Conservation (phyloP, 2,113 vertebrate species). For the Epinephelus lanceolatus region DNA sequence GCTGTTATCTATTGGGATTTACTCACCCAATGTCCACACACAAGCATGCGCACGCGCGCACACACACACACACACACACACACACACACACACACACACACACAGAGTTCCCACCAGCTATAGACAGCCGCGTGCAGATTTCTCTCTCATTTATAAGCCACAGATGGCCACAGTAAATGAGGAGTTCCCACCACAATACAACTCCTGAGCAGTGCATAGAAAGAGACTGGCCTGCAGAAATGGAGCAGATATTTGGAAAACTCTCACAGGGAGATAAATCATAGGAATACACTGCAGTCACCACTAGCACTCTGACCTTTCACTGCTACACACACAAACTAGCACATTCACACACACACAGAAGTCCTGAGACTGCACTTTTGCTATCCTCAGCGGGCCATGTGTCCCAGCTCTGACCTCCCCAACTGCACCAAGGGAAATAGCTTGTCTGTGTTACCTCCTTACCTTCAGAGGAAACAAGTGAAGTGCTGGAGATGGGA, state of each 20-base stretch:
- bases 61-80: neutral
- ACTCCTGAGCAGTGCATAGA: constrained; percentile 19
- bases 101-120: neutral
- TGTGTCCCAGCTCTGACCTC: constrained; percentile 74
- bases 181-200: constrained; percentile 9
- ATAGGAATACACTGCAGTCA: constrained; percentile 44
- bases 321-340: constrained; percentile 38
- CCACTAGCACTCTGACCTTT: constrained; percentile 67
- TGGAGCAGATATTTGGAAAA: constrained; percentile 45
- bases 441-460: constrained; percentile 41
- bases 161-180: constrained; percentile 49
- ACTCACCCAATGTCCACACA: constrained; percentile 23
- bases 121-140: constrained; percentile 32
- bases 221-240: constrained; percentile 35
- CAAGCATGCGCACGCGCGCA: neutral
- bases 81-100: neutral
- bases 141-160: constrained; percentile 44
- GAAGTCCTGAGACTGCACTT: constrained; percentile 74
- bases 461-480: constrained; percentile 39
- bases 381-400: constrained; percentile 58
- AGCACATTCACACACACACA: constrained; percentile 26
- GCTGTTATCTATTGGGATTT: constrained; percentile 63
- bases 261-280: constrained; percentile 65
- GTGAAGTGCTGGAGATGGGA: constrained; percentile 13
- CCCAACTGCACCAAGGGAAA: constrained; percentile 55